Conservation (phyloP, 1,140 invertebrate species). For the Caenorhabditis elegans region WBcel235 BX284602.5:7935001-7935500, state of each 20-base stretch:
- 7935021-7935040: constrained; percentile 11
- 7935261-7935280: too few relatives aligned
- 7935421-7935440: not conserved
- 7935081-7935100: constrained; percentile 18
- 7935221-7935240: too few relatives aligned
- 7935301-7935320: too few relatives aligned
- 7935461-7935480: not conserved
- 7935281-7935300: too few relatives aligned
- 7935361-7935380: too few relatives aligned
- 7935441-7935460: not conserved
- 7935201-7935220: too few relatives aligned
- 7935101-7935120: constrained; percentile 6
- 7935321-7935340: too few relatives aligned
- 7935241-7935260: too few relatives aligned
- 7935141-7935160: not conserved
- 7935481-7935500: not conserved
- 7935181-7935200: too few relatives aligned
- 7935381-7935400: too few relatives aligned
- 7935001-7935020: constrained; percentile 18
- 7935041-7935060: constrained; percentile 26
- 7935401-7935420: too few relatives aligned
- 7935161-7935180: not conserved
- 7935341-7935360: too few relatives aligned
- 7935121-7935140: not conserved
- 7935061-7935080: constrained; percentile 31